Percentiles rank a stretch among this genome's conserved stretches.
Evolutionary conservation across 2,797 vertebrate genomes (phyloP).

Genomic region (Hafferia zeledoni): DNA sequence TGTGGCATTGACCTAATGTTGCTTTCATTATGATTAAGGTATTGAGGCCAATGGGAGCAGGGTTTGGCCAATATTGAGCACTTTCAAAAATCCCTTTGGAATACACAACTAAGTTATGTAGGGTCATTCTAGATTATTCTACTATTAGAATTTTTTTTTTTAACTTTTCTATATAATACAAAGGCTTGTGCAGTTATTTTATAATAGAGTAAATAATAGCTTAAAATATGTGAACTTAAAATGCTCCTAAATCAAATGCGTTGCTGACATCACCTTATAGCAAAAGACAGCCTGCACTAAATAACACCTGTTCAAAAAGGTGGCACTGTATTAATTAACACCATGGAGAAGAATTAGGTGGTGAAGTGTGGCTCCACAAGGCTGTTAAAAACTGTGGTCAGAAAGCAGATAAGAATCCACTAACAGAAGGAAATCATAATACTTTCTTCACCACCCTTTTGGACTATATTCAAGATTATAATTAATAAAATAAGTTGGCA

Average conservation of each 20-base stretch:
- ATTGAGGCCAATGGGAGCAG: neutral
- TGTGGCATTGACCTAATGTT: neutral
- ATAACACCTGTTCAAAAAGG: neutral
- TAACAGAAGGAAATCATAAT: neutral
- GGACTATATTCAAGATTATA: neutral
- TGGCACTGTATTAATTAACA: neutral
- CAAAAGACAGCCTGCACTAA: neutral
- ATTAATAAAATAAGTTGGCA: neutral
- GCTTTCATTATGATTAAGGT: neutral
- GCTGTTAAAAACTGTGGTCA: neutral
- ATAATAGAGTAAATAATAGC: neutral
- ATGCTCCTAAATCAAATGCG: neutral
- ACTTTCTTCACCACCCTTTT: neutral
- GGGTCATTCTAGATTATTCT: neutral
- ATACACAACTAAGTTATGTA: neutral
- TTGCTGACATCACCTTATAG: neutral
- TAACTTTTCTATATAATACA: neutral
- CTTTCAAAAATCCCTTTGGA: neutral
- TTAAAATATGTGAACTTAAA: neutral
- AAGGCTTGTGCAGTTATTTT: neutral
- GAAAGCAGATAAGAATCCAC: neutral
- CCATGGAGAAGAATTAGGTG: neutral
- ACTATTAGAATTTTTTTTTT: neutral
- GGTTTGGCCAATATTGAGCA: accelerated
- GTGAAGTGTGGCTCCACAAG: neutral